A percentile compares a stretch with the other conserved stretches of the same genome.
Evolutionary conservation across 2,888 invertebrate species (phyloP).

Genomic region (Frankliniella fusca): DNA sequence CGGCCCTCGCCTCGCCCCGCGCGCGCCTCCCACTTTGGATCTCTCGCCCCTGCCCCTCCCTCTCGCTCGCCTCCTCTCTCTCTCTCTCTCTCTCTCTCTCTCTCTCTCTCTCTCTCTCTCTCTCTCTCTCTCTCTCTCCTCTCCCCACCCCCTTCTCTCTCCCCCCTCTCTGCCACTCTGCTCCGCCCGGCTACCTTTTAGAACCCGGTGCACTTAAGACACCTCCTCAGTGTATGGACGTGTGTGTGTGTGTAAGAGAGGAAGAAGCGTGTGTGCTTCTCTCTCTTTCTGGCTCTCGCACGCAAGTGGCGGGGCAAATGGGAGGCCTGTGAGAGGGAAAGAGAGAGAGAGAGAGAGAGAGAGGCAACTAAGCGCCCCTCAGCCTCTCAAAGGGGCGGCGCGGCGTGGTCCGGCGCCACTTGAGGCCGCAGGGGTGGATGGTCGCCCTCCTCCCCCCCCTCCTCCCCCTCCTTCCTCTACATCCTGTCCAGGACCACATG

Average conservation of each 20-base stretch:
- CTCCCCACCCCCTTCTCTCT: neutral
- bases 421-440: too few species aligned
- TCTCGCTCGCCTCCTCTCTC: too few species aligned
- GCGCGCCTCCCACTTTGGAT: neutral
- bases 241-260: neutral
- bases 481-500: too few species aligned
- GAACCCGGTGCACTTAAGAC: slow-evolving; percentile 1
- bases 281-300: too few species aligned
- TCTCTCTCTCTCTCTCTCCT: neutral
- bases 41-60: neutral
- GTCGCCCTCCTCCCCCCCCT: too few species aligned
- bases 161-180: neutral
- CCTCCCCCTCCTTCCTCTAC: too few species aligned
- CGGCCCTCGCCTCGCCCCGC: neutral
- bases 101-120: neutral
- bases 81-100: neutral
- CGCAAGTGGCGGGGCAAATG: too few species aligned
- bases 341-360: neutral
- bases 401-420: neutral
- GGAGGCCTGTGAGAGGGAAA: neutral
- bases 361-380: neutral
- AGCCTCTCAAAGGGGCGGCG: neutral
- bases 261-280: neutral
- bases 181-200: neutral
- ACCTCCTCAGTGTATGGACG: neutral